Evolutionary conservation across 2,888 invertebrate species (phyloP).

Genomic region (Nemoura dubitans): DNA sequence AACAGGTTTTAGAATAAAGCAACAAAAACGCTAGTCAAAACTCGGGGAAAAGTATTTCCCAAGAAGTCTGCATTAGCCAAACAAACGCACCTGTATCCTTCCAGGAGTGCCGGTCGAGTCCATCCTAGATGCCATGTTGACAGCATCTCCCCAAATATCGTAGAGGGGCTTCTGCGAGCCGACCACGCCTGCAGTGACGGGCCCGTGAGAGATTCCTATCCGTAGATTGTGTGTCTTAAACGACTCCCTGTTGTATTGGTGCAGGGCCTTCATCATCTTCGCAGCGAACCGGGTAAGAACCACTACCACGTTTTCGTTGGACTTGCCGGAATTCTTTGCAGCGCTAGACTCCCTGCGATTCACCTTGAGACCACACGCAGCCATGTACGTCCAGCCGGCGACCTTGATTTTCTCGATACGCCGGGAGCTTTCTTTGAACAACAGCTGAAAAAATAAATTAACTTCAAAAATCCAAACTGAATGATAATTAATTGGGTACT

Average conservation of each 20-base stretch:
- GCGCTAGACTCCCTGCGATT: conserved; percentile 69
- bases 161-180: conserved; percentile 93
- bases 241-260: conserved; percentile 67
- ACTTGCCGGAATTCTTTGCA: conserved; percentile 31
- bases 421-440: conserved; percentile 69
- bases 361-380: conserved; percentile 89
- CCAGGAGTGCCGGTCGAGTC: conserved; percentile 88
- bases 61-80: too few species aligned
- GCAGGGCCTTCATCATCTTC: conserved; percentile 73
- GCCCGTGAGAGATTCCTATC: conserved; percentile 91
- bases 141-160: conserved; percentile 97
- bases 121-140: conserved; percentile 96
- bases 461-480: neutral
- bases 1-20: too few species aligned
- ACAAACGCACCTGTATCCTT: conserved; percentile 72
- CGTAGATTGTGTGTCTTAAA: conserved; percentile 73
- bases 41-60: too few species aligned
- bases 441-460: conserved; percentile 62
- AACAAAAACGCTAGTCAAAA: too few species aligned
- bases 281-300: conserved; percentile 77
- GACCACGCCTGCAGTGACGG: conserved; percentile 93
- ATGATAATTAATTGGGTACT: conserved; percentile 17
- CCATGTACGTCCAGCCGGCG: conserved; percentile 97
- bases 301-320: conserved; percentile 61
- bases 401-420: conserved; percentile 96